These are phyloP conservation scores for Euglossa dilemma DNA, from an alignment of 1,140 invertebrate species.

Conservation along the genomic window DNA sequence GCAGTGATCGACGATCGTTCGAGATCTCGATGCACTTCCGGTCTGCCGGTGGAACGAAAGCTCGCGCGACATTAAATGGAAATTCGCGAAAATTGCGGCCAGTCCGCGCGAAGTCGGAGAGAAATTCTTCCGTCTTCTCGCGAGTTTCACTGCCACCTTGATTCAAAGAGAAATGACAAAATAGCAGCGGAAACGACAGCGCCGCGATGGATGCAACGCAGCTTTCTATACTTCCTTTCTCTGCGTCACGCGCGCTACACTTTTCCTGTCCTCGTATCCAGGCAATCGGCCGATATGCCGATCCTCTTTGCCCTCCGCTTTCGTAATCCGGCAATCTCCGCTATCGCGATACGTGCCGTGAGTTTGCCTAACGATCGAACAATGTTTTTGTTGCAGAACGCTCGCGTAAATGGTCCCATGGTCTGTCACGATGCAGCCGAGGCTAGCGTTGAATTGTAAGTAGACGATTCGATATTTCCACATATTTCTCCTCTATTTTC, in stretches of 20 bases:
- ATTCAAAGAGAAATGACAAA: slow-evolving; percentile 60
- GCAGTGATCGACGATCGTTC: too few species aligned
- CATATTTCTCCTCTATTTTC: too few species aligned
- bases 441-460: slow-evolving; percentile 66
- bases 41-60: neutral
- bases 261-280: slow-evolving; percentile 41
- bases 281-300: neutral
- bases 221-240: slow-evolving; percentile 63
- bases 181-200: slow-evolving; percentile 51
- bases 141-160: slow-evolving; percentile 50
- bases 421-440: slow-evolving; percentile 67
- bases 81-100: slow-evolving; percentile 5
- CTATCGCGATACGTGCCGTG: neutral
- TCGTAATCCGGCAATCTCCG: neutral
- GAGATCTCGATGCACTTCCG: too few species aligned
- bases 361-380: slow-evolving; percentile 17
- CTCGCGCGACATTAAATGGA: neutral
- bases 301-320: neutral
- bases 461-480: neutral
- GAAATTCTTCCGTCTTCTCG: slow-evolving; percentile 49
- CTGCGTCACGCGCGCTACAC: slow-evolving; percentile 41
- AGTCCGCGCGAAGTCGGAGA: slow-evolving; percentile 31
- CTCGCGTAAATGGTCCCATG: slow-evolving; percentile 62
- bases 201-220: slow-evolving; percentile 46
- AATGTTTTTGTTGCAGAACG: slow-evolving; percentile 59